Conservation (phyloP, 2,113 vertebrate species). For the Cisticola juncidis region DNA sequence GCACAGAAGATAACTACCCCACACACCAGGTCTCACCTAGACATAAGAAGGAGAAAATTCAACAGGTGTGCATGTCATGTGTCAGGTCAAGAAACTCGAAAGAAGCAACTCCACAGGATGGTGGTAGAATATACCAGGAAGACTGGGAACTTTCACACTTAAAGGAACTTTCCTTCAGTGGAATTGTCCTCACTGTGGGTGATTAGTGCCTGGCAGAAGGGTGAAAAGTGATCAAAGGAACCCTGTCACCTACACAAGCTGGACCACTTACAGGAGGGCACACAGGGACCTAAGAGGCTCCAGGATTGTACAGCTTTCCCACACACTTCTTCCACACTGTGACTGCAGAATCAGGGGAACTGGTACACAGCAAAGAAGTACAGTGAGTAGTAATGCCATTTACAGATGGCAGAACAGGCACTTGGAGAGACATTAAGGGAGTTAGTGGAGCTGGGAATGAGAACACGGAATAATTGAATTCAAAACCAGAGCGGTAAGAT, state of each 20-base stretch:
- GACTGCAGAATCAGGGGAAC: neutral
- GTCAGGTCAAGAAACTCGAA: neutral
- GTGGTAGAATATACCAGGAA: neutral
- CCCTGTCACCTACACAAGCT: neutral
- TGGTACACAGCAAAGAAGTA: neutral
- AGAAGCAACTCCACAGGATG: neutral
- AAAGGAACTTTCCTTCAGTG: neutral
- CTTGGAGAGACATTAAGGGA: neutral
- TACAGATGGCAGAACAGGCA: neutral
- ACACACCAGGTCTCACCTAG: neutral
- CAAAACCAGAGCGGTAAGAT: neutral
- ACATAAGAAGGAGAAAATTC: neutral
- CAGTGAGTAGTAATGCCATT: neutral
- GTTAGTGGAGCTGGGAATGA: neutral
- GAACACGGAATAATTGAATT: neutral
- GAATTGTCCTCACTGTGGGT: neutral
- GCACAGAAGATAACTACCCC: neutral
- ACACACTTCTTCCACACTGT: neutral
- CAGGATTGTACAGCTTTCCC: neutral
- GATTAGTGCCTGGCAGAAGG: neutral
- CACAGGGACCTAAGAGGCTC: neutral
- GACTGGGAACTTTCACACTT: neutral
- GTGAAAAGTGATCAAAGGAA: neutral
- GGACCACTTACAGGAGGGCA: neutral
- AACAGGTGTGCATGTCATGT: neutral